phyloP scores from a whole-genome alignment of 2,888 invertebrate species.

The Orchestes rusci region DNA sequence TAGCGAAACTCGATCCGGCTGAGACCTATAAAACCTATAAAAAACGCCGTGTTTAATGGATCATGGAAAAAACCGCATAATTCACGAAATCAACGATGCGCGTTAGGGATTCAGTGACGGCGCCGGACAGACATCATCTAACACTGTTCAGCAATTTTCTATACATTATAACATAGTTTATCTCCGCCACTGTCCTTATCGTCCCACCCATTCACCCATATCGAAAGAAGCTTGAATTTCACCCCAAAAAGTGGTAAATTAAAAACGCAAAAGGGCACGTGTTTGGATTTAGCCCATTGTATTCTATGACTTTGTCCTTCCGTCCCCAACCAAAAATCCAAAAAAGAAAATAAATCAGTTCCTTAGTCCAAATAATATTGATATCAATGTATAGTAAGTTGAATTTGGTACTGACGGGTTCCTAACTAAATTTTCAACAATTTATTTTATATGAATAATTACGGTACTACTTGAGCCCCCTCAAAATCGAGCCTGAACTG shows the following conservation, averaged over 20 bases:
- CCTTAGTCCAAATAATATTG: conserved; percentile 3
- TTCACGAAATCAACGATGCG: conserved; percentile 34
- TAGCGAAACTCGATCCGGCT: conserved; percentile 28
- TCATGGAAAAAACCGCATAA: conserved; percentile 42
- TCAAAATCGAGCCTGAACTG: too few relatives aligned
- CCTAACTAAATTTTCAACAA: too few relatives aligned
- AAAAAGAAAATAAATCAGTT: conserved; percentile 22
- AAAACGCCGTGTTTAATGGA: conserved; percentile 41
- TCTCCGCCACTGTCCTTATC: too few relatives aligned
- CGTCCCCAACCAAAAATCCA: too few relatives aligned
- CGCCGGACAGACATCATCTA: neutral
- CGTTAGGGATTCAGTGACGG: conserved; percentile 29
- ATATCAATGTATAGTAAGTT: too few relatives aligned
- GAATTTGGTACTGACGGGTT: too few relatives aligned
- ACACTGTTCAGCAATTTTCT: too few relatives aligned
- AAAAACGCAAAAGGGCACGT: conserved; percentile 41
- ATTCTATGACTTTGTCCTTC: conserved; percentile 43
- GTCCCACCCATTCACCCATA: neutral
- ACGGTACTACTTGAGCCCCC: too few relatives aligned
- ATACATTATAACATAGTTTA: too few relatives aligned
- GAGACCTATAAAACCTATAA: conserved; percentile 35
- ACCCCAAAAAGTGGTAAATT: conserved; percentile 38
- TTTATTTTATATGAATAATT: too few relatives aligned
- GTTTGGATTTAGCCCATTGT: conserved; percentile 41
- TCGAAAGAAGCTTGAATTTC: conserved; percentile 33